Percentiles rank a stretch among this genome's conserved stretches.
phyloP scores from a whole-genome alignment of 2,113 vertebrate genomes.

The Psilopogon haemacephalus region DNA sequence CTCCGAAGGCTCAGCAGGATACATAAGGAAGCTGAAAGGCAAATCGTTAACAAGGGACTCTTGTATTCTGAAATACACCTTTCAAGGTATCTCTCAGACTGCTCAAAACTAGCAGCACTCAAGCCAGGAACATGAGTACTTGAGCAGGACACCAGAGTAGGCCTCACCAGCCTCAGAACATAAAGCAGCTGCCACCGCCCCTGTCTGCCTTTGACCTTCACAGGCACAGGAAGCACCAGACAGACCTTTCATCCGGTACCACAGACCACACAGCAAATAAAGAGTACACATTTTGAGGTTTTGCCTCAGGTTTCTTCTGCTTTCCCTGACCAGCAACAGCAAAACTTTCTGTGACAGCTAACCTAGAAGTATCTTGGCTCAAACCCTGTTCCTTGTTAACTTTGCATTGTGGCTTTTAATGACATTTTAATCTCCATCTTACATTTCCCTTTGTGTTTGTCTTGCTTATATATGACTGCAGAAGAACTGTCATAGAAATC shows the following conservation, averaged over 20 bases:
- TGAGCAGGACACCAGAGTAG: background rate
- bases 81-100: background rate
- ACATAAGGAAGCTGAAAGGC: background rate
- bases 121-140: background rate
- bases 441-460: background rate
- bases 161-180: background rate
- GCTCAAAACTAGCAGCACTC: background rate
- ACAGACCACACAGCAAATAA: conserved; percentile 15
- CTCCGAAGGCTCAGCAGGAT: background rate
- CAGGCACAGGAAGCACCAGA: background rate
- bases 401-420: background rate
- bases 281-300: conserved; percentile 31
- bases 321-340: background rate
- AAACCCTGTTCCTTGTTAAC: background rate
- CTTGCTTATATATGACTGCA: background rate
- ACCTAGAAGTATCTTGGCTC: conserved; percentile 14
- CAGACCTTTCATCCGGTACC: conserved; percentile 24
- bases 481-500: background rate
- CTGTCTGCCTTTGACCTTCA: background rate
- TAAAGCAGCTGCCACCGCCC: background rate
- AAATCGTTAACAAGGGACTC: background rate
- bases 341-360: background rate
- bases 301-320: conserved; percentile 27
- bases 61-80: background rate
- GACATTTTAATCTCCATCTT: background rate